These are phyloP conservation scores for Andrena dorsata DNA, from an alignment of 2,888 invertebrate species.

Conservation along the genomic window DNA sequence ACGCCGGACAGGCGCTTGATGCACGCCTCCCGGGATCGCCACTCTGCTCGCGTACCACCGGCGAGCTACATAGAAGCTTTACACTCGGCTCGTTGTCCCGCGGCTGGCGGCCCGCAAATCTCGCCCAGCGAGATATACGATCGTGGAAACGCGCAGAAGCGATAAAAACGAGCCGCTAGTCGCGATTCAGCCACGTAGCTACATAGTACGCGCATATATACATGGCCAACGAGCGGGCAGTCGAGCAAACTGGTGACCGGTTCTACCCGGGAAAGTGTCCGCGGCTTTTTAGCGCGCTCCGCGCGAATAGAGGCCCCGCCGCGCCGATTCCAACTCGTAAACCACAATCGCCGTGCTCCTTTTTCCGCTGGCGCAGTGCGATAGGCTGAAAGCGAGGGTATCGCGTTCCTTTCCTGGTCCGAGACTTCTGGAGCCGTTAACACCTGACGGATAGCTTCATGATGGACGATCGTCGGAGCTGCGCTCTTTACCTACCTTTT, in stretches of 20 bases:
- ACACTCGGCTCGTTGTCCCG: conserved; percentile 9
- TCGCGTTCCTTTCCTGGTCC: conserved; percentile 50
- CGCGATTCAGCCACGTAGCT: not conserved
- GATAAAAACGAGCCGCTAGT: not conserved
- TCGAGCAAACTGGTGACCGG: conserved; percentile 11
- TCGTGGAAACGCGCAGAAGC: conserved; percentile 9
- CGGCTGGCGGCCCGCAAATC: conserved; percentile 27
- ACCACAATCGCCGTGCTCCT: conserved; percentile 49
- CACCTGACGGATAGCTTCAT: conserved; percentile 26
- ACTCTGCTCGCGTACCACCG: not conserved
- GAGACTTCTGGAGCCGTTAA: conserved; percentile 17
- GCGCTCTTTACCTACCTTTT: not conserved
- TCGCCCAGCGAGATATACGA: conserved; percentile 29
- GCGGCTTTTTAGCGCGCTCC: not conserved
- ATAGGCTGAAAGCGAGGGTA: conserved; percentile 31
- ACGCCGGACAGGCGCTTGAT: not conserved
- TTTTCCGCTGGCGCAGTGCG: conserved; percentile 19
- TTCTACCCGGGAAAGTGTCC: conserved; percentile 30
- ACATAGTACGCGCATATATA: conserved; percentile 3
- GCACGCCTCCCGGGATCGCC: not conserved
- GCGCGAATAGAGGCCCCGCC: conserved; percentile 17
- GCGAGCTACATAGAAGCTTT: not conserved
- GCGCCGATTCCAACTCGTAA: conserved; percentile 29
- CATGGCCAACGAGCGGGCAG: not conserved
- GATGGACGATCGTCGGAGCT: not conserved